phyloP scores from a whole-genome alignment of 1,140 invertebrate species.

The Orchestia grillus region DNA sequence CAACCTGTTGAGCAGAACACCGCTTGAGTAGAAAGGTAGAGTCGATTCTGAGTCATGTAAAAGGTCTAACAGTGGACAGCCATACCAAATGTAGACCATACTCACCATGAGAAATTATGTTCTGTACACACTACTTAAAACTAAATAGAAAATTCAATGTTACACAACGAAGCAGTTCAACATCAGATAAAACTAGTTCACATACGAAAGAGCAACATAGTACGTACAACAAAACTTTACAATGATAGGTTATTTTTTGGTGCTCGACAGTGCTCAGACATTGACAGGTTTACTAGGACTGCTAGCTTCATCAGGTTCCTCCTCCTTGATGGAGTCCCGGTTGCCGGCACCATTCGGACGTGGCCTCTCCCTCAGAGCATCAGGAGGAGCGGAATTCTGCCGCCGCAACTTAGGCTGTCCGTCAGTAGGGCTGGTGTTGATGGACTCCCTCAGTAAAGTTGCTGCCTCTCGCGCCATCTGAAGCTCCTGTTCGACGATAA shows the following conservation, averaged over 20 bases:
- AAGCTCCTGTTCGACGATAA: slow-evolving; percentile 87
- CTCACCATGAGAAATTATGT: not conserved
- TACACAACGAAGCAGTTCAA: not conserved
- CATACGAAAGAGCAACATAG: not conserved
- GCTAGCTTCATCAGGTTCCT: not conserved
- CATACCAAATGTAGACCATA: not conserved
- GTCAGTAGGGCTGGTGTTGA: not conserved
- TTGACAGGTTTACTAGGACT: not conserved
- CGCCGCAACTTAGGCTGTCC: not conserved
- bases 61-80: not conserved
- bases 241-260: not conserved
- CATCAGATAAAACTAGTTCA: slow-evolving; percentile 14
- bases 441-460: slow-evolving; percentile 16
- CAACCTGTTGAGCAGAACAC: too few relatives aligned
- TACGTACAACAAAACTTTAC: not conserved
- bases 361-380: not conserved
- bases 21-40: not conserved
- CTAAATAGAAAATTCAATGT: slow-evolving; percentile 19
- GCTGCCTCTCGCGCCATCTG: slow-evolving; percentile 73
- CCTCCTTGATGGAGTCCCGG: not conserved
- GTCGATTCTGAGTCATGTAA: not conserved
- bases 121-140: slow-evolving; percentile 29
- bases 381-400: slow-evolving; percentile 48
- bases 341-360: not conserved
- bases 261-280: not conserved